These are phyloP conservation scores for Hymenopus coronatus DNA, from an alignment of 2,888 invertebrate genomes.

Conservation along the genomic window DNA sequence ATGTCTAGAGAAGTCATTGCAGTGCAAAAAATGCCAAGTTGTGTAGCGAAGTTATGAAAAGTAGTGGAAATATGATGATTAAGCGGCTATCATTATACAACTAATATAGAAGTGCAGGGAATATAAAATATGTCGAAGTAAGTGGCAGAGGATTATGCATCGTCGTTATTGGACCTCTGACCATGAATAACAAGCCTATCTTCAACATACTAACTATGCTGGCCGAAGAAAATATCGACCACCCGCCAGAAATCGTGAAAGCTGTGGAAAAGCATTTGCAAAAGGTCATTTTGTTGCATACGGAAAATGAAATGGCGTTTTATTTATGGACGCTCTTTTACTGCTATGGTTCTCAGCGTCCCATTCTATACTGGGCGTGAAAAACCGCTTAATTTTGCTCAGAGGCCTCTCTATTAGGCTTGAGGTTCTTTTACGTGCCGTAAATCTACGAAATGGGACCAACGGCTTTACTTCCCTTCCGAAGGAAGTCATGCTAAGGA, in stretches of 20 bases:
- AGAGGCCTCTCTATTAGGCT: too few species aligned
- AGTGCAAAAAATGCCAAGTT: background rate
- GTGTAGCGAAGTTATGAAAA: background rate
- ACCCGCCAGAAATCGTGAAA: conserved; percentile 87
- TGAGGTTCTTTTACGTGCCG: too few species aligned
- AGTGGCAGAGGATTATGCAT: conserved; percentile 84
- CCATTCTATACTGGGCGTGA: too few species aligned
- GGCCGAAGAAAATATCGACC: conserved; percentile 91
- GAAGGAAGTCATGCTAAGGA: too few species aligned
- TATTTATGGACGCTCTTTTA: too few species aligned
- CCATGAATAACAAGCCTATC: conserved; percentile 93
- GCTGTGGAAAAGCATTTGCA: conserved; percentile 93
- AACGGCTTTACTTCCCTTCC: too few species aligned
- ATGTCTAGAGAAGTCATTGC: background rate
- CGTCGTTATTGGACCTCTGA: conserved; percentile 87
- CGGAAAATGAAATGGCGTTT: too few species aligned
- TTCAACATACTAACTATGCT: conserved; percentile 98
- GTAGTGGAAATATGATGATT: background rate
- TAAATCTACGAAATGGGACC: too few species aligned
- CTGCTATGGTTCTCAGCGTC: too few species aligned
- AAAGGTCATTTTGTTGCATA: conserved; percentile 64
- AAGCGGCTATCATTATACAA: background rate
- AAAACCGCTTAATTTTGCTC: too few species aligned
- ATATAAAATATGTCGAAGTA: conserved; percentile 57
- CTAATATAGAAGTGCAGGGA: background rate